Base-by-base conservation (phyloP, 2,888 invertebrate genomes). In the Brachyptera risi region DNA sequence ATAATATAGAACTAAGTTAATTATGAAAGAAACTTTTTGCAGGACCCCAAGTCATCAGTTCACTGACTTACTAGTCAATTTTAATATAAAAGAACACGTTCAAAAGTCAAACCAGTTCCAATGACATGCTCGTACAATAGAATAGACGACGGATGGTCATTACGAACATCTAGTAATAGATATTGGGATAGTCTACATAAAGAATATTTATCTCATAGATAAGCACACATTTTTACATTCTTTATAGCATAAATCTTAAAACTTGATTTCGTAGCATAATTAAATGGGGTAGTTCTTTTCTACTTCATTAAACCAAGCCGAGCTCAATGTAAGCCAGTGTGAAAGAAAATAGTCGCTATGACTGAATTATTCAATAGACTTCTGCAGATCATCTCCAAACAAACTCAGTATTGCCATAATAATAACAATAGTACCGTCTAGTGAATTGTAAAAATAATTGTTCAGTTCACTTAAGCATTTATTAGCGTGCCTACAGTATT, bases 171-270 rank as follows among this genome's bases (percentile, higher is more conserved):
- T 65, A 63, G 63, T 63, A 65, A 66, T 65, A 63, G 65, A 62
- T 63, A 21, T 19, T 47, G n/a, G 51, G 61, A 63, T 58, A 38
- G 59, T 61, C 63, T 66, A 60, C 59, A 62, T 60, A 56, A 59
- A 62, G 62, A 56, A 54, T 66, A 66, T 65, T 65, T 62, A 60
- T 63, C 63, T 65, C 58, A 59, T 65, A 65, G 63, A 65, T 63
- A 35, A 65, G 66, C 66, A 66, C 66, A 65, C 65, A 66, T 66
- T 66, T 66, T 66, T 66, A 66, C 66, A 66, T 66, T 66, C n/a
- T 66, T 66, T 66, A 66, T 66, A 66, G 66, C 63, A 60, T 66
- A 63, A 62, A 63, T n/a, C n/a, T n/a, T n/a, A n/a, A n/a, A 63
- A 62, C 63, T 66, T 66, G 62, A 65, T 66, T 66, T 47, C 63